phyloP scores from a whole-genome alignment of 2,113 vertebrate genomes.

The Tenebrosternarchus preto region DNA sequence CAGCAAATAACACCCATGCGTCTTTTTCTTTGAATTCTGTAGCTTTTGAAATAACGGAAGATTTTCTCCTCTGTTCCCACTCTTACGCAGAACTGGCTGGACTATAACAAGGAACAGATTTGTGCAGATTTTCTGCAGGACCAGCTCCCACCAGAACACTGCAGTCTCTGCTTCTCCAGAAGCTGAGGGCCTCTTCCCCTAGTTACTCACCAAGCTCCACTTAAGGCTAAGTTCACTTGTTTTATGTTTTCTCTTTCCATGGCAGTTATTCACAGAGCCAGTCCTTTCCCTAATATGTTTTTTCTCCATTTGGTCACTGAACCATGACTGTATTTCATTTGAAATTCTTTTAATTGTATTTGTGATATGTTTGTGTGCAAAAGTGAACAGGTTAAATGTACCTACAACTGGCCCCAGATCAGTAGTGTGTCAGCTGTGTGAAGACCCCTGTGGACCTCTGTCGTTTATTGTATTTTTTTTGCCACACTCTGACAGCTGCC shows the following conservation, averaged over 20 bases:
- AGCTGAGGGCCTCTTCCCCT: conserved; percentile 3
- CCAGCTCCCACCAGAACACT: conserved; percentile 19
- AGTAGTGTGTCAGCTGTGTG: background rate
- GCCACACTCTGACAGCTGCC: conserved; percentile 22
- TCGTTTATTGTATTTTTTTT: background rate
- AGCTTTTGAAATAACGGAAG: conserved; percentile 30
- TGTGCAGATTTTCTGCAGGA: conserved; percentile 17
- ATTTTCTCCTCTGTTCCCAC: conserved; percentile 16
- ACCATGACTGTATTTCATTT: no score
- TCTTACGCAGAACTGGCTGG: conserved; percentile 18
- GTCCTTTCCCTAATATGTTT: no score
- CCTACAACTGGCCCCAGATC: background rate
- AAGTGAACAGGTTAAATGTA: no score
- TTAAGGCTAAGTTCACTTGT: conserved; percentile 4
- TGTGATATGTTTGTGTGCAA: no score
- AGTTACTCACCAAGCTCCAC: conserved; percentile 16
- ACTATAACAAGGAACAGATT: conserved; percentile 40
- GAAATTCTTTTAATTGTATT: no score
- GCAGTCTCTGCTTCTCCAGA: conserved; percentile 23
- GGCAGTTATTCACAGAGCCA: background rate
- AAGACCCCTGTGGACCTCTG: background rate
- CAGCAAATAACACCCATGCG: background rate
- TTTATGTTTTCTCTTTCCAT: conserved; percentile 10
- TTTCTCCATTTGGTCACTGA: no score
- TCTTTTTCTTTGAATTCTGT: background rate